A percentile compares a stretch with the other conserved stretches of the same genome.
Conservation (phyloP, 2,888 invertebrate species). For the Dilophus febrilis region DNA sequence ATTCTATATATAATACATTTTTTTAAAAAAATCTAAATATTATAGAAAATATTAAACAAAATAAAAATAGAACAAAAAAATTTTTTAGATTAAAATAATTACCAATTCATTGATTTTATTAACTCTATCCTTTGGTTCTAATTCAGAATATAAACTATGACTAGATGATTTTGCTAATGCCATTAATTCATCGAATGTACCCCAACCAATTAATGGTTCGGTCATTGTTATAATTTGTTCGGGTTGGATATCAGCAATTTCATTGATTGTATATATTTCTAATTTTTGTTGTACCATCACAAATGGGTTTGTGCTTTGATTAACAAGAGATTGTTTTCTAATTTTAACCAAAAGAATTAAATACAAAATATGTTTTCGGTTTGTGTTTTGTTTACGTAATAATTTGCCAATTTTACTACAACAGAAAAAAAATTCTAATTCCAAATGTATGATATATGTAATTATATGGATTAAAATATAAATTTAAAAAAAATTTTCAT, state of each 20-base stretch:
- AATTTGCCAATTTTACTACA: too few relatives aligned
- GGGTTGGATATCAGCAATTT: constrained; percentile 15
- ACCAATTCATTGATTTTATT: constrained; percentile 79
- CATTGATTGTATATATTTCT: constrained; percentile 21
- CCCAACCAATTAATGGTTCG: constrained; percentile 22
- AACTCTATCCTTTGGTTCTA: constrained; percentile 49
- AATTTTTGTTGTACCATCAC: constrained; percentile 22
- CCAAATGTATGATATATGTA: too few relatives aligned
- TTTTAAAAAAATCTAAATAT: not conserved
- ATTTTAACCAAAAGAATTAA: not conserved
- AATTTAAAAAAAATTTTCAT: too few relatives aligned
- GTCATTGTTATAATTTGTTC: constrained; percentile 23
- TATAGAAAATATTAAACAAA: not conserved
- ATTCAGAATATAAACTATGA: constrained; percentile 55
- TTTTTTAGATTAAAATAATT: too few relatives aligned
- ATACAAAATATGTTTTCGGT: too few relatives aligned
- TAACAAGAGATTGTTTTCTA: constrained; percentile 46
- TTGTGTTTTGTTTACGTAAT: too few relatives aligned
- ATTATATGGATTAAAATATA: too few relatives aligned
- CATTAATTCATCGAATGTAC: constrained; percentile 61
- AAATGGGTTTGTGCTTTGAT: constrained; percentile 38
- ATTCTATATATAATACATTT: not conserved
- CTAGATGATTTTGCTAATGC: constrained; percentile 78
- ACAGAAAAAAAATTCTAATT: too few relatives aligned
- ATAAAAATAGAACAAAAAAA: constrained; percentile 1